Percentiles rank a stretch among this genome's conserved stretches.
Evolutionary conservation across 2,888 invertebrate genomes (phyloP).

Genomic region (Dasysyrphus albostriatus): DNA sequence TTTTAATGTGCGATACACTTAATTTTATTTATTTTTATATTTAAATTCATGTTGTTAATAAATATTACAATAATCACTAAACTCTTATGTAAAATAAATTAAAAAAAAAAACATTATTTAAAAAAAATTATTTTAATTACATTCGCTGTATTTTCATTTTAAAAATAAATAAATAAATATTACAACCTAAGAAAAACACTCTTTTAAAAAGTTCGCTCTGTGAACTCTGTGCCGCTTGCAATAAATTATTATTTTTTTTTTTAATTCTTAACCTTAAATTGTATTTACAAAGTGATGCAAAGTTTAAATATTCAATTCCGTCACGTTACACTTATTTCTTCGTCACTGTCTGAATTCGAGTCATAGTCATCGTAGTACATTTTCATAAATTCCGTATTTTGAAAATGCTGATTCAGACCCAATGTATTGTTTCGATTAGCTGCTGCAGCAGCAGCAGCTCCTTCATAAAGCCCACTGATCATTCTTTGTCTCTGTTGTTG

Average conservation of each 20-base stretch:
- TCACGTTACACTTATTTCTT: slow-evolving; percentile 95
- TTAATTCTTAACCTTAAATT: slow-evolving; percentile 26
- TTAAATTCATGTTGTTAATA: slow-evolving; percentile 70
- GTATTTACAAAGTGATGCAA: slow-evolving; percentile 62
- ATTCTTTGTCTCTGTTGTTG: slow-evolving; percentile 68
- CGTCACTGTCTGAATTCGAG: slow-evolving; percentile 88
- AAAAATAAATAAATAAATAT: neutral
- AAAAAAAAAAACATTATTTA: slow-evolving; percentile 32
- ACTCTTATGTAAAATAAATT: slow-evolving; percentile 51
- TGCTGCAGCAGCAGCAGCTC: slow-evolving; percentile 67
- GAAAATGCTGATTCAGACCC: slow-evolving; percentile 77
- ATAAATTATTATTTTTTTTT: neutral
- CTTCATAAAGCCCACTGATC: slow-evolving; percentile 77
- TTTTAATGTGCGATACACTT: slow-evolving; percentile 71
- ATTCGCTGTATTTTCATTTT: slow-evolving; percentile 56
- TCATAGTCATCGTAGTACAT: slow-evolving; percentile 84
- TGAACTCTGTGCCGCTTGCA: neutral
- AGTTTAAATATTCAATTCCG: slow-evolving; percentile 81
- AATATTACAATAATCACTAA: slow-evolving; percentile 71
- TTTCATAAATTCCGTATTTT: slow-evolving; percentile 81
- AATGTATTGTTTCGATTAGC: slow-evolving; percentile 59
- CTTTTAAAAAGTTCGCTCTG: slow-evolving; percentile 6
- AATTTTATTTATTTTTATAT: slow-evolving; percentile 64
- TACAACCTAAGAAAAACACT: neutral
- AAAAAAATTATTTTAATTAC: slow-evolving; percentile 19